phyloP scores from a whole-genome alignment of 1,140 invertebrate species.

The Reticulitermes speratus region DNA sequence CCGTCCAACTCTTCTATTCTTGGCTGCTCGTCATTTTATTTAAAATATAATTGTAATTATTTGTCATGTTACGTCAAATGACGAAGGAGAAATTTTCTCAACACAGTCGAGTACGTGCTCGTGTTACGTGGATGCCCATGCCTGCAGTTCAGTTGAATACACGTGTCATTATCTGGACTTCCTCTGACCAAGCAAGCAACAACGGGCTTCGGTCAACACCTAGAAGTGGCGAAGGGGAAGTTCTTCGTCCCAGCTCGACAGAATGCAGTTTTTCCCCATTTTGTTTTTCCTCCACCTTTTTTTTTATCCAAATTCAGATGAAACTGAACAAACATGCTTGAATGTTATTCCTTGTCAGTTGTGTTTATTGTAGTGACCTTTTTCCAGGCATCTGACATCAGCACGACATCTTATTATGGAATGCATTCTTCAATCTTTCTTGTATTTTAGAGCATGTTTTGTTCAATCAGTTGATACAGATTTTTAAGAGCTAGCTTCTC shows the following conservation, averaged over 20 bases:
- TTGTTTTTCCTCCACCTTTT: not conserved
- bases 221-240: not conserved
- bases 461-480: not conserved
- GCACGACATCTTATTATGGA: not conserved
- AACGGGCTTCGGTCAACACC: not conserved
- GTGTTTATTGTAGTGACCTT: not conserved
- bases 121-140: no score
- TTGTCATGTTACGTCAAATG: not conserved
- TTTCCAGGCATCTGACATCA: not conserved
- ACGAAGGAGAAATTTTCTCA: not conserved
- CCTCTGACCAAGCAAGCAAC: not conserved
- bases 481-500: not conserved
- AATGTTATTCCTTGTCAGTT: not conserved
- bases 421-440: not conserved
- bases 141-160: not conserved
- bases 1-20: not conserved
- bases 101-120: no score
- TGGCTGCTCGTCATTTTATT: not conserved
- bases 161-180: not conserved
- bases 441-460: not conserved
- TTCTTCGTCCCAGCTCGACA: not conserved
- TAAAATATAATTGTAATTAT: not conserved
- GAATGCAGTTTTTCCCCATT: not conserved
- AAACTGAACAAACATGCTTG: not conserved
- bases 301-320: not conserved